Evolutionary conservation across 1,140 invertebrate species (phyloP), one percentile per base, ranked within the genome.

Genomic region (Drosophila ogumai): DNA sequence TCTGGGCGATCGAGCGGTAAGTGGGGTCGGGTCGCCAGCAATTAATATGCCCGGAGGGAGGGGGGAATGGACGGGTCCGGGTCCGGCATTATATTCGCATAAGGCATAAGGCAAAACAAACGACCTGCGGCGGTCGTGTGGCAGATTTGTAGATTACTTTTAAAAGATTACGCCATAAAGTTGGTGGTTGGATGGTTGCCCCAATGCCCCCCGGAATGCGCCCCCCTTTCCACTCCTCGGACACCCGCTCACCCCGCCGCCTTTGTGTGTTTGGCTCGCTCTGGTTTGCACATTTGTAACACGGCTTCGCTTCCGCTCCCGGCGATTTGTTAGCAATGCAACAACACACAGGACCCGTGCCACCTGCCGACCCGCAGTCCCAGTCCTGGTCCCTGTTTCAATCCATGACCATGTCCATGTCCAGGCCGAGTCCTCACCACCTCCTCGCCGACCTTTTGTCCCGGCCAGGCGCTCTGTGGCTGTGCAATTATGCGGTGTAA

Each of bases 1-100:
- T 93, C 94, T 97, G 64, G 97, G 96, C 56, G 97, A 98, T 93
- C 94, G 97, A 94, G 96, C 96, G 91, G 97, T 97, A 94, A 96
- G 96, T 95, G 47, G 17, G 54, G 43, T 44, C 49, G 49, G 49
- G 49, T 50, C 49, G 31, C 49, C 40, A 58, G 82, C 82, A 86
- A 85, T 85, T 85, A 86, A 86, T 81, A 84, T 85, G 77, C 58
- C 61, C 60, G 47, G 8, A n/a, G 15, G 17, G 25, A 32, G 31
- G 9, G 31, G 44, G 43, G 19, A 3, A 6, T 58, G 47, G 28
- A 58, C 49, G 12, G 46, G 74, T 7, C 60, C 17, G 69, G 32
- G 59, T 50, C 67, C 68, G 67, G 56, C 84, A 87, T 87, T 81
- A 78, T 74, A 84, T 82, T 77, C 76, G 82, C 81, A 82, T 82